Percentiles rank a stretch among this genome's conserved stretches.
Evolutionary conservation across 2,888 invertebrate genomes (phyloP).

Genomic region (Anoncus sp.): DNA sequence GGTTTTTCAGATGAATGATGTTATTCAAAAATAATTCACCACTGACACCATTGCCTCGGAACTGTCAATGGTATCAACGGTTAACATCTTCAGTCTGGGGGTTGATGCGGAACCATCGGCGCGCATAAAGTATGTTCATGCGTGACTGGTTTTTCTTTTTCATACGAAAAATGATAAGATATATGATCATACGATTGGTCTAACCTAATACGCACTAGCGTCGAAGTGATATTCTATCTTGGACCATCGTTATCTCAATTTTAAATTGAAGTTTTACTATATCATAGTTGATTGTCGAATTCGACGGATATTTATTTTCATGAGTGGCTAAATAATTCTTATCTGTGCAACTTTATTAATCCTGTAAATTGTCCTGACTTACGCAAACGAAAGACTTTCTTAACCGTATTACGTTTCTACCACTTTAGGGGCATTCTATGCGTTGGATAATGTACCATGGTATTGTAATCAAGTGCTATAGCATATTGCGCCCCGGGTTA

Average conservation of each 20-base stretch:
- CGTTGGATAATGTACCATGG: slow-evolving; percentile 70
- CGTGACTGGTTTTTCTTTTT: too few relatives aligned
- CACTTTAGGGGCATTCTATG: slow-evolving; percentile 71
- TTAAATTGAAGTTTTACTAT: background rate
- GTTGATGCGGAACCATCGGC: too few relatives aligned
- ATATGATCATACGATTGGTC: too few relatives aligned
- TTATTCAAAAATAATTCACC: too few relatives aligned
- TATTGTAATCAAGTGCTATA: slow-evolving; percentile 80
- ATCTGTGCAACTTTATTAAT: slow-evolving; percentile 10
- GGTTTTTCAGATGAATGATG: too few relatives aligned
- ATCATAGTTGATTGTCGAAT: background rate
- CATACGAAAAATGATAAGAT: too few relatives aligned
- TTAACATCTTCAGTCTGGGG: too few relatives aligned
- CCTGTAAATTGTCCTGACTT: slow-evolving; percentile 17
- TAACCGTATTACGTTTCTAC: slow-evolving; percentile 34
- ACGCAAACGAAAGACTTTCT: slow-evolving; percentile 34
- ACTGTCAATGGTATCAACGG: too few relatives aligned
- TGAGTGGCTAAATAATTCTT: slow-evolving; percentile 15
- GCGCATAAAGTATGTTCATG: too few relatives aligned
- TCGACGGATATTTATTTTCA: background rate
- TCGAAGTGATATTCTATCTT: background rate
- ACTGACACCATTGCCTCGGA: too few relatives aligned
- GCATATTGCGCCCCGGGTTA: slow-evolving; percentile 80
- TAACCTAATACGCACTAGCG: too few relatives aligned
- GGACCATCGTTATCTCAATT: background rate